Evolutionary conservation across 2,888 invertebrate genomes (phyloP).

Genomic region (Agriopis leucophaearia): DNA sequence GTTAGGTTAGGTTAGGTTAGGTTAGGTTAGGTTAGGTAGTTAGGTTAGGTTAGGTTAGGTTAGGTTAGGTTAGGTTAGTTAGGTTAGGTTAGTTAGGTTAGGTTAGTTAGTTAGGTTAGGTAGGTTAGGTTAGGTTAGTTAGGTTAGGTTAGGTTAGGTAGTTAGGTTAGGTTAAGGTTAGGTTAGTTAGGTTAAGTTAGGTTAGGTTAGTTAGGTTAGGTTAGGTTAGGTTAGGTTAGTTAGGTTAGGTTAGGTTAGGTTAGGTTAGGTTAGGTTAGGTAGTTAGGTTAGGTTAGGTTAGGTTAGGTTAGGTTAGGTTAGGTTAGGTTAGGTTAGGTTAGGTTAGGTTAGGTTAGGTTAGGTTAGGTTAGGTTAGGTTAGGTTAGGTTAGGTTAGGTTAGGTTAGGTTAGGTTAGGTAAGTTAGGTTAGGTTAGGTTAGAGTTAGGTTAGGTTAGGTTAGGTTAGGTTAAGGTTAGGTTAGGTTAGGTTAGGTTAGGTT

Average conservation of each 20-base stretch:
- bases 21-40: conserved; percentile 36
- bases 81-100: conserved; percentile 20
- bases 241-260: conserved; percentile 12
- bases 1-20: conserved; percentile 17
- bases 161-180: conserved; percentile 3
- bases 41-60: conserved; percentile 9
- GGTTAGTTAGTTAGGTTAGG: conserved; percentile 8
- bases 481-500: no score
- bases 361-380: background rate
- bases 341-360: conserved; percentile 1
- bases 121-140: conserved; percentile 1
- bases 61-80: conserved; percentile 24
- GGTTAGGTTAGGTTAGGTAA: conserved; percentile 14
- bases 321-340: conserved; percentile 1
- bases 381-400: conserved; percentile 10
- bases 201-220: conserved; percentile 14
- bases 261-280: conserved; percentile 10
- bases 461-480: conserved; percentile 5
- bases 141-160: background rate
- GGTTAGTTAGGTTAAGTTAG: conserved; percentile 11
- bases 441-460: background rate
- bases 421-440: background rate
- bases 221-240: background rate
- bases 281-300: conserved; percentile 13
- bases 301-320: conserved; percentile 25